phyloP scores from a whole-genome alignment of 2,113 vertebrate genomes.

The Gracilinanus agilis region DNA sequence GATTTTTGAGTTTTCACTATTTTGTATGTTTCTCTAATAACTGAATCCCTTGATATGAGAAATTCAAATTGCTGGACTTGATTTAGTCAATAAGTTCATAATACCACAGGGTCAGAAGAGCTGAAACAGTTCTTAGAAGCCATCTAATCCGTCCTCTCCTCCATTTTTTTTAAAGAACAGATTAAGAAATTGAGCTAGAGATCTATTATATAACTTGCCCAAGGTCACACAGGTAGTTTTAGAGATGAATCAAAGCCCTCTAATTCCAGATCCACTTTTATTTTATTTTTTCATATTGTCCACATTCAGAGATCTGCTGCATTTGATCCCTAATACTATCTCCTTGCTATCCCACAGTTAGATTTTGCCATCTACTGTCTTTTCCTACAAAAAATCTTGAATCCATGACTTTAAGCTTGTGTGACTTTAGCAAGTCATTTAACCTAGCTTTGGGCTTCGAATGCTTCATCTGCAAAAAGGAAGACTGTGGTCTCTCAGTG shows the following conservation, averaged over 20 bases:
- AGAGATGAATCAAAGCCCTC: neutral
- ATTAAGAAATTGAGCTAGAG: neutral
- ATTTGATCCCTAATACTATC: too few relatives aligned
- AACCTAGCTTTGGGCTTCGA: neutral
- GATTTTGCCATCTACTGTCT: neutral
- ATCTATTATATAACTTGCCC: neutral
- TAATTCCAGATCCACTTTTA: neutral
- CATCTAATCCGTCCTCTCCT: neutral
- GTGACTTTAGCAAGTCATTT: neutral
- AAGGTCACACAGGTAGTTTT: neutral
- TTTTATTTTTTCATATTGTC: neutral
- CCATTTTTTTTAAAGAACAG: neutral
- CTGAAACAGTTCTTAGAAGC: neutral
- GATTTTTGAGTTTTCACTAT: neutral
- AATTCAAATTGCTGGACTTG: neutral
- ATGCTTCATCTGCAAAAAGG: neutral
- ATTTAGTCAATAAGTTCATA: neutral
- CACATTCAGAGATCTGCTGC: neutral
- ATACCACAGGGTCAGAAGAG: neutral
- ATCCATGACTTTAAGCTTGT: neutral
- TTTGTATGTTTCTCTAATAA: neutral
- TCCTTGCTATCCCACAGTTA: too few relatives aligned
- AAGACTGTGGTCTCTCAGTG: neutral
- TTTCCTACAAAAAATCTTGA: neutral
- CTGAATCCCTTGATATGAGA: neutral